Evolutionary conservation across 2,113 vertebrate genomes (phyloP).

Genomic region (Atrichornis clamosus): DNA sequence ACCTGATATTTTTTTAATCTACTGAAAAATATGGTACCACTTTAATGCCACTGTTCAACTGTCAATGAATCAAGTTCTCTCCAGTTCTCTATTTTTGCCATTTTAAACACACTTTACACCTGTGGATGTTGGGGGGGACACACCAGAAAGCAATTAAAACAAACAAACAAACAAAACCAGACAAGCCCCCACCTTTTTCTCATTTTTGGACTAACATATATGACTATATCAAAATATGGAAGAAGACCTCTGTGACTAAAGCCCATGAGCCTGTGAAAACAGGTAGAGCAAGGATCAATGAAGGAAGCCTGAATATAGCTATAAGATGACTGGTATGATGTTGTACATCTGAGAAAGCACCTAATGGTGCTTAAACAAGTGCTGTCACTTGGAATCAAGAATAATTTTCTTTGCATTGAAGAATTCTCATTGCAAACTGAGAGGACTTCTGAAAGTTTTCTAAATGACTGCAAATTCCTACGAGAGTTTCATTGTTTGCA

Average conservation of each 20-base stretch:
- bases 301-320: background rate
- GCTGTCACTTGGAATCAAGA: background rate
- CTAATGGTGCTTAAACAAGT: background rate
- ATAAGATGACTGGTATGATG: background rate
- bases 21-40: background rate
- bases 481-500: background rate
- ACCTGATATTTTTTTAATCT: background rate
- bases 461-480: background rate
- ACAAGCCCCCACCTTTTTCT: background rate
- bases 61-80: background rate
- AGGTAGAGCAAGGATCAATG: background rate
- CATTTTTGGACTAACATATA: background rate
- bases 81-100: background rate
- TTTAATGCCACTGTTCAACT: background rate
- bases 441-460: background rate
- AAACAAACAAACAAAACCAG: background rate
- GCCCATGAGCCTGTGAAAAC: background rate
- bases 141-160: background rate
- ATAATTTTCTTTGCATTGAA: background rate
- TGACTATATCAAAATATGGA: background rate
- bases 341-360: background rate
- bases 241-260: background rate
- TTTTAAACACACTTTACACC: background rate
- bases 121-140: background rate
- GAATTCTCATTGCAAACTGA: background rate